Conservation (phyloP, 2,888 invertebrate genomes). For the Palloptera scutellata region DNA sequence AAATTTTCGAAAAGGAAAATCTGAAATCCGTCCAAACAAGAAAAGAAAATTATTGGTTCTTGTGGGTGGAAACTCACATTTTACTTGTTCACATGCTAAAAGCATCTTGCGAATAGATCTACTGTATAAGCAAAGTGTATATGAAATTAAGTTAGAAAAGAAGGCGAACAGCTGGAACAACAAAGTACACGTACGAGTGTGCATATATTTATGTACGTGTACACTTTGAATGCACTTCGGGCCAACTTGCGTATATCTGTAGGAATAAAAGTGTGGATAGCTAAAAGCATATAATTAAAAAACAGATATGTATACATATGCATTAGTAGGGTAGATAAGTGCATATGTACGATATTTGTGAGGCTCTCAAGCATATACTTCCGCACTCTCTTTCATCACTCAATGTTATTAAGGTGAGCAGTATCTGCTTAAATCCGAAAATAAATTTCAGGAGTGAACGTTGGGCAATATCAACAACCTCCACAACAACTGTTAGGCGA, state of each 20-base stretch:
- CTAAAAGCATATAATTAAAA: no score
- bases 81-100: slow-evolving; percentile 9
- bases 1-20: slow-evolving; percentile 37
- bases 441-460: neutral
- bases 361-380: neutral
- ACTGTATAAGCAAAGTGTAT: neutral
- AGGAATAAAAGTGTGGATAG: no score
- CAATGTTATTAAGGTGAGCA: slow-evolving; percentile 17
- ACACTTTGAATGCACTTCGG: no score
- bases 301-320: no score
- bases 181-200: slow-evolving; percentile 23
- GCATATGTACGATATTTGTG: neutral
- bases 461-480: no score
- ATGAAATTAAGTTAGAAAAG: slow-evolving; percentile 3
- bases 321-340: no score
- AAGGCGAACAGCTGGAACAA: slow-evolving; percentile 27
- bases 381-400: neutral
- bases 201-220: no score
- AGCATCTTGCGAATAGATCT: slow-evolving; percentile 23
- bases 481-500: no score
- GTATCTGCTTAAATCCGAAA: neutral
- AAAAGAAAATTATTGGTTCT: slow-evolving; percentile 34
- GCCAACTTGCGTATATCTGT: no score
- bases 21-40: slow-evolving; percentile 11
- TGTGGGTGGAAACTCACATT: slow-evolving; percentile 41